Conservation (phyloP, 2,888 invertebrate species). For the Sturmia bella region DNA sequence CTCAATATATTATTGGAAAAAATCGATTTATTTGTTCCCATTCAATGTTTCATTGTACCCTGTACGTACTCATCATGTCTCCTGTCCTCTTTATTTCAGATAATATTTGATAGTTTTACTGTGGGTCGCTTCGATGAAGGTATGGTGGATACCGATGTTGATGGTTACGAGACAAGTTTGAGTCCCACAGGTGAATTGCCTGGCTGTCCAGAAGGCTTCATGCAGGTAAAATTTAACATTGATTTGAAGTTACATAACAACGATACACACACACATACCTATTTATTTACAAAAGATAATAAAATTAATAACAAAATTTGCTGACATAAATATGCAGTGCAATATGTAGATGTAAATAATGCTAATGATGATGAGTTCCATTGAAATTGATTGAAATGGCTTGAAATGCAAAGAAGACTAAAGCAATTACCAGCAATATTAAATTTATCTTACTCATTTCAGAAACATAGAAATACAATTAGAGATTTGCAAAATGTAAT, state of each 20-base stretch:
- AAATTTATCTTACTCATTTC: not conserved
- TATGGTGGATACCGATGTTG: slow-evolving; percentile 81
- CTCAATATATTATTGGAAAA: slow-evolving; percentile 38
- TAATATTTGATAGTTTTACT: slow-evolving; percentile 94
- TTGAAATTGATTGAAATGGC: slow-evolving; percentile 40
- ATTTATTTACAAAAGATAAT: not conserved
- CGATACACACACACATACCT: not conserved
- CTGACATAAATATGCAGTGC: not conserved
- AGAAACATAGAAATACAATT: not conserved
- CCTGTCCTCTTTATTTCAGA: slow-evolving; percentile 81
- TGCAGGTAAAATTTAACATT: slow-evolving; percentile 85
- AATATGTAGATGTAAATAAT: slow-evolving; percentile 15
- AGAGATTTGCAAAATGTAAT: slow-evolving; percentile 11
- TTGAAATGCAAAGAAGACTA: slow-evolving; percentile 15
- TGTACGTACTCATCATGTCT: not conserved
- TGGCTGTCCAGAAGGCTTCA: slow-evolving; percentile 93
- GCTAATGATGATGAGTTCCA: slow-evolving; percentile 45
- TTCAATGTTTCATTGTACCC: slow-evolving; percentile 11
- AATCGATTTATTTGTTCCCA: slow-evolving; percentile 13
- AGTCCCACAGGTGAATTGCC: slow-evolving; percentile 84
- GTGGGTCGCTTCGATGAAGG: slow-evolving; percentile 91
- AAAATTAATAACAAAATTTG: slow-evolving; percentile 12
- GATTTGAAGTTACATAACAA: not conserved
- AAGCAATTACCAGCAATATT: slow-evolving; percentile 20
- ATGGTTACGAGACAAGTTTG: slow-evolving; percentile 81